phyloP scores from a whole-genome alignment of 2,113 vertebrate species.

The Cyanoderma ruficeps region DNA sequence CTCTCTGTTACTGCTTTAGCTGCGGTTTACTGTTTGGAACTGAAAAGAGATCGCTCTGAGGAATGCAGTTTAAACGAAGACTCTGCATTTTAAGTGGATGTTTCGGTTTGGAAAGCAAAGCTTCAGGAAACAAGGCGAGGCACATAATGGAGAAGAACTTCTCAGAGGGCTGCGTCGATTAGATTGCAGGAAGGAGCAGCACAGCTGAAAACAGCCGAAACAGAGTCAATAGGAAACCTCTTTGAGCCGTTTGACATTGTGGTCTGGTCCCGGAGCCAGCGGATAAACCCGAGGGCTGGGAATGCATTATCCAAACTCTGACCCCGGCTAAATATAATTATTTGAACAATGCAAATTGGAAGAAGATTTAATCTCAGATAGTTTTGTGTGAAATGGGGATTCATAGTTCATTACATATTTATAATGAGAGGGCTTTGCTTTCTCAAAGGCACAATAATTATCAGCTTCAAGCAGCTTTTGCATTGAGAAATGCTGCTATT shows the following conservation, averaged over 20 bases:
- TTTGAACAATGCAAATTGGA: not conserved
- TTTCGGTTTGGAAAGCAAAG: constrained; percentile 9
- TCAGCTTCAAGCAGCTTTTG: not conserved
- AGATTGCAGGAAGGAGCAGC: not conserved
- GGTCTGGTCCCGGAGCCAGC: constrained; percentile 2
- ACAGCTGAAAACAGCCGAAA: not conserved
- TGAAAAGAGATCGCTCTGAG: not conserved
- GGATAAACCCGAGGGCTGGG: not conserved
- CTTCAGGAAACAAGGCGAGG: not conserved
- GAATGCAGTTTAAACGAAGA: not conserved
- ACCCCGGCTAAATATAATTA: not conserved
- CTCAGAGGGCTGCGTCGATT: not conserved
- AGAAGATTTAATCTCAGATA: not conserved
- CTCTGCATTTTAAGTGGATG: not conserved
- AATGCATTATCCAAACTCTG: not conserved
- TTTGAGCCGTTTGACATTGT: not conserved
- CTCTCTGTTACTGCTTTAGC: not conserved
- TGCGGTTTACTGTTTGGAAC: not conserved
- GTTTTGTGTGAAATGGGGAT: not conserved
- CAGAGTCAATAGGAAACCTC: not conserved
- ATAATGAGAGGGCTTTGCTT: not conserved
- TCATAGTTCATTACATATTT: not conserved
- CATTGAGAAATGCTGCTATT: not conserved
- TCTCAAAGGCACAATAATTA: not conserved
- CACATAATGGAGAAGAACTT: not conserved